These are phyloP conservation scores for Psittacus erithacus DNA, from an alignment of 2,113 vertebrate species.

Conservation along the genomic window DNA sequence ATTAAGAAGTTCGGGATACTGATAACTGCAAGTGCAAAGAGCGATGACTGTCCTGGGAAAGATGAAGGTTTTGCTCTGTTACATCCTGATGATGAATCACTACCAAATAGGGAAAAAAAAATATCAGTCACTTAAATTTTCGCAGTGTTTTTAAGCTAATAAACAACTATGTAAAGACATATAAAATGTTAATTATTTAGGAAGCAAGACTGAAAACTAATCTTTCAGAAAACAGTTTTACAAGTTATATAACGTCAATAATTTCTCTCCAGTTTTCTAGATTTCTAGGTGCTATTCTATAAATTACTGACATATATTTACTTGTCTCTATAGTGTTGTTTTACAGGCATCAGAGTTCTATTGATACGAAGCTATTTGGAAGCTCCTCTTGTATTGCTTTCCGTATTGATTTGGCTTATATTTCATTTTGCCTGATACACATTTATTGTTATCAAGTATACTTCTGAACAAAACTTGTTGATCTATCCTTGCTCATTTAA, in stretches of 20 bases:
- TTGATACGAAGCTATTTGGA: not conserved
- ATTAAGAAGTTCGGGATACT: not conserved
- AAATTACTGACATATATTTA: not conserved
- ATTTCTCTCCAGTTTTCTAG: not conserved
- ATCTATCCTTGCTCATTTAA: not conserved
- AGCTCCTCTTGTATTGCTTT: not conserved
- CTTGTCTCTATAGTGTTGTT: not conserved
- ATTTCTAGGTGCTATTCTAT: not conserved
- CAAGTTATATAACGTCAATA: not conserved
- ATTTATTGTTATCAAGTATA: not conserved
- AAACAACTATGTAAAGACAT: not conserved
- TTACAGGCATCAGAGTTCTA: not conserved
- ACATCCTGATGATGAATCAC: not conserved
- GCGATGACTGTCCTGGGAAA: not conserved
- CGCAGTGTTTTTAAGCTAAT: constrained; percentile 2
- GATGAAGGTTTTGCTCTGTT: not conserved
- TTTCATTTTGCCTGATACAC: not conserved
- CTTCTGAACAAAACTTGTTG: not conserved
- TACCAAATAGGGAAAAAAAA: not conserved
- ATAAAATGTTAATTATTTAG: not conserved
- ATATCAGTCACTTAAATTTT: not conserved
- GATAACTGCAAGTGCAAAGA: not conserved
- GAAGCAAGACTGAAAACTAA: not conserved
- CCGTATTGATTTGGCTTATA: not conserved
- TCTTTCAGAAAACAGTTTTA: not conserved